phyloP scores from a whole-genome alignment of 2,113 vertebrate species.

The Excalfactoria chinensis region DNA sequence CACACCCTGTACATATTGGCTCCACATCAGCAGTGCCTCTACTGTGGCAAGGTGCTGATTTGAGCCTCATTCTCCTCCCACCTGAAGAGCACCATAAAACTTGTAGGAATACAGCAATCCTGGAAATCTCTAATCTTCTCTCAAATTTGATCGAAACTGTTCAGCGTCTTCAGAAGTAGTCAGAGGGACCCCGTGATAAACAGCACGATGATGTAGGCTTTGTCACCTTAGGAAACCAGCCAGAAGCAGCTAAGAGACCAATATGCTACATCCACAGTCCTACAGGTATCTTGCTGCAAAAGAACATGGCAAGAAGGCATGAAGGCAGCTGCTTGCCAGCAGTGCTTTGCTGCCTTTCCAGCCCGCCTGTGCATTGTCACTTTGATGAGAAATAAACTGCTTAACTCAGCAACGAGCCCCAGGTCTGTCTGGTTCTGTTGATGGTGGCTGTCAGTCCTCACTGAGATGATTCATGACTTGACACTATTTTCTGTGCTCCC shows the following conservation, averaged over 20 bases:
- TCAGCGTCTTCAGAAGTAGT: neutral
- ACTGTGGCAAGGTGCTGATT: accelerated
- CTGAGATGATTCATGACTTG: neutral
- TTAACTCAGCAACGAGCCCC: neutral
- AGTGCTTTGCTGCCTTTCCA: neutral
- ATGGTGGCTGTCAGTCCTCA: neutral
- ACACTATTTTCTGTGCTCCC: conserved; percentile 21
- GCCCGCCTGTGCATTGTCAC: neutral
- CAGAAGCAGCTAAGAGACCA: conserved; percentile 6
- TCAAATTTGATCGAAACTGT: conserved; percentile 9
- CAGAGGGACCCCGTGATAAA: neutral
- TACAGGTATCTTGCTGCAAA: neutral
- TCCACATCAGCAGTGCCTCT: neutral
- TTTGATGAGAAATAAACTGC: neutral
- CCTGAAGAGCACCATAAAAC: neutral
- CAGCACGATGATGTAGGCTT: neutral
- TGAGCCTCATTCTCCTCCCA: neutral
- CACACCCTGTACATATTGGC: accelerated
- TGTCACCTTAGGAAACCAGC: neutral
- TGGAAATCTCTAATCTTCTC: neutral
- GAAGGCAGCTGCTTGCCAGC: neutral
- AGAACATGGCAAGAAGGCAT: neutral
- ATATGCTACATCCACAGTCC: neutral
- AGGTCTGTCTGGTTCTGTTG: neutral
- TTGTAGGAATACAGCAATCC: neutral